Conservation (phyloP, 2,797 vertebrate species). For the Gymnothorax reevesii region DNA sequence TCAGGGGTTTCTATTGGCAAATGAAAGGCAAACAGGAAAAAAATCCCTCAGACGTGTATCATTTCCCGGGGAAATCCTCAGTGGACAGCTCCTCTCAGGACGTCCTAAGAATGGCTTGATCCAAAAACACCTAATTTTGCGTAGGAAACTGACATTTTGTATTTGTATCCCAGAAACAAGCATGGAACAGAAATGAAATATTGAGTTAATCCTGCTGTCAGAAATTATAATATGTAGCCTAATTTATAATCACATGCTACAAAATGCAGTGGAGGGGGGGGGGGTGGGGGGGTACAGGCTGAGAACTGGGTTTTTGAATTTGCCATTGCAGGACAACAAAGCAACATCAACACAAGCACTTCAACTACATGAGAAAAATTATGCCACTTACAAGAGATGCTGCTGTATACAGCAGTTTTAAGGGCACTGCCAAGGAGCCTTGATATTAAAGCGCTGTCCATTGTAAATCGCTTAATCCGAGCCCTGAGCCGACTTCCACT, state of each 20-base stretch:
- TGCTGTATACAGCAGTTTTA: neutral
- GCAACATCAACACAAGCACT: neutral
- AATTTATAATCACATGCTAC: too few species aligned
- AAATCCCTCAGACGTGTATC: too few species aligned
- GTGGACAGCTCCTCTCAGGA: too few species aligned
- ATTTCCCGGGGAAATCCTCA: too few species aligned
- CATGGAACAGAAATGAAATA: too few species aligned
- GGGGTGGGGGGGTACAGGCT: neutral
- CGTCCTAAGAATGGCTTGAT: too few species aligned
- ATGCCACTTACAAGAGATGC: neutral
- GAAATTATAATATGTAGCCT: too few species aligned
- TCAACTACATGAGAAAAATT: neutral
- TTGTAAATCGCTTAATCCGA: neutral
- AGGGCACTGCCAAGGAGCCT: neutral
- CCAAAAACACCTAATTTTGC: too few species aligned
- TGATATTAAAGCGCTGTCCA: neutral
- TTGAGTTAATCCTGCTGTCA: neutral
- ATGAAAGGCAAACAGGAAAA: too few species aligned
- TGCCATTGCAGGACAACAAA: neutral
- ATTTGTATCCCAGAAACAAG: too few species aligned
- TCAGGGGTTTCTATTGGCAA: too few species aligned
- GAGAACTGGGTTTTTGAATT: neutral
- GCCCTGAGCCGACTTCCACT: neutral
- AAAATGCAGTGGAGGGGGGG: neutral
- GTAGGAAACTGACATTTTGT: too few species aligned